phyloP scores from a whole-genome alignment of 1,140 invertebrate species.

The Neuroterus valhalla region DNA sequence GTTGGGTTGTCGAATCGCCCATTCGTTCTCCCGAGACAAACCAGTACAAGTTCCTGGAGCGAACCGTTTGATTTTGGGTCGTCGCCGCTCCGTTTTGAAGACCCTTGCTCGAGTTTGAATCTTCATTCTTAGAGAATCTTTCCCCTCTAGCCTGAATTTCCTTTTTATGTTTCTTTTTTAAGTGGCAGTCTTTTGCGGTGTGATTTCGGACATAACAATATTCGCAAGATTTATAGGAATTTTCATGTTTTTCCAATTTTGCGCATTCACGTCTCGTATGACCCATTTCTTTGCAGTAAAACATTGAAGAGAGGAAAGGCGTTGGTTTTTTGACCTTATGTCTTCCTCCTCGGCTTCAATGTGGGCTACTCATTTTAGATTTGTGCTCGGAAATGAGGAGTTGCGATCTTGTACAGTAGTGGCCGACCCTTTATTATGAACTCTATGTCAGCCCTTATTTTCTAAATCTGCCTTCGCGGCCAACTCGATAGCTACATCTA shows the following conservation, averaged over 20 bases:
- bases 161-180: neutral
- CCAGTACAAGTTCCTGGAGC: too few relatives aligned
- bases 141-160: neutral
- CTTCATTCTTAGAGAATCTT: neutral
- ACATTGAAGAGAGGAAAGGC: neutral
- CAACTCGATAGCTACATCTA: slow-evolving; percentile 1
- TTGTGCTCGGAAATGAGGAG: too few relatives aligned
- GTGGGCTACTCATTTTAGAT: neutral
- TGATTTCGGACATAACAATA: neutral
- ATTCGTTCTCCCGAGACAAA: too few relatives aligned
- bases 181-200: neutral
- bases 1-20: too few relatives aligned
- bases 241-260: neutral
- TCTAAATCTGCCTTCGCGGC: neutral
- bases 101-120: too few relatives aligned
- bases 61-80: too few relatives aligned
- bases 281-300: neutral
- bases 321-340: neutral
- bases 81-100: too few relatives aligned
- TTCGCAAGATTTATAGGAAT: neutral
- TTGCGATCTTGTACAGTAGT: too few relatives aligned
- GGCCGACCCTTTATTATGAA: neutral
- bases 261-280: neutral
- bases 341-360: slow-evolving; percentile 22
- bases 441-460: slow-evolving; percentile 3